Conservation (phyloP, 2,888 invertebrate genomes). For the Ophion ventricosus region DNA sequence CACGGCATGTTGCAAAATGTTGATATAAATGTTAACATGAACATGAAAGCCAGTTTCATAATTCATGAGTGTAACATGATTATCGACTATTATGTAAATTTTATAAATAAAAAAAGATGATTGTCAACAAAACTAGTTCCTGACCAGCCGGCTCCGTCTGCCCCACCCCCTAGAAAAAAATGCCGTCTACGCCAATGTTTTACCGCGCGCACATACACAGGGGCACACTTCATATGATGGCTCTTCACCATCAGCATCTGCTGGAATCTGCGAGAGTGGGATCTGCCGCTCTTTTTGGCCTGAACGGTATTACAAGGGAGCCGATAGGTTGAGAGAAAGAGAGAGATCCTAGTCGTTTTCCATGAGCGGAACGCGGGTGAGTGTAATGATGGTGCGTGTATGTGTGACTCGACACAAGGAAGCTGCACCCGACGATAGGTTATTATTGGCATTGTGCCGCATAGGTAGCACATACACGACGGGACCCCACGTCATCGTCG, state of each 20-base stretch:
- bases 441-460: conserved; percentile 81
- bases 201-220: background rate
- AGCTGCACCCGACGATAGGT: conserved; percentile 74
- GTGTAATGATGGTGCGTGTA: conserved; percentile 35
- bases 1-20: too few relatives aligned
- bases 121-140: too few relatives aligned
- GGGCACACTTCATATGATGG: conserved; percentile 6
- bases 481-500: conserved; percentile 50
- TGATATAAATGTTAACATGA: too few relatives aligned
- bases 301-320: conserved; percentile 49
- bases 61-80: too few relatives aligned
- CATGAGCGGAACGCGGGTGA: conserved; percentile 59
- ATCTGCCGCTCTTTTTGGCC: conserved; percentile 58
- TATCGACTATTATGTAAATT: too few relatives aligned
- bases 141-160: too few relatives aligned
- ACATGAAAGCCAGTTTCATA: too few relatives aligned
- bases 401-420: conserved; percentile 33
- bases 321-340: conserved; percentile 3
- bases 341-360: conserved; percentile 36
- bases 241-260: conserved; percentile 77
- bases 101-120: too few relatives aligned
- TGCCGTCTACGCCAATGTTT: too few relatives aligned
- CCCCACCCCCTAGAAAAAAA: too few relatives aligned
- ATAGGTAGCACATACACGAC: conserved; percentile 52
- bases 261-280: conserved; percentile 78